A percentile compares a stretch with the other conserved stretches of the same genome.
These are phyloP conservation scores for Imbricaverruca yamaguchii DNA, from an alignment of 2,888 invertebrate genomes.

Conservation along the genomic window DNA sequence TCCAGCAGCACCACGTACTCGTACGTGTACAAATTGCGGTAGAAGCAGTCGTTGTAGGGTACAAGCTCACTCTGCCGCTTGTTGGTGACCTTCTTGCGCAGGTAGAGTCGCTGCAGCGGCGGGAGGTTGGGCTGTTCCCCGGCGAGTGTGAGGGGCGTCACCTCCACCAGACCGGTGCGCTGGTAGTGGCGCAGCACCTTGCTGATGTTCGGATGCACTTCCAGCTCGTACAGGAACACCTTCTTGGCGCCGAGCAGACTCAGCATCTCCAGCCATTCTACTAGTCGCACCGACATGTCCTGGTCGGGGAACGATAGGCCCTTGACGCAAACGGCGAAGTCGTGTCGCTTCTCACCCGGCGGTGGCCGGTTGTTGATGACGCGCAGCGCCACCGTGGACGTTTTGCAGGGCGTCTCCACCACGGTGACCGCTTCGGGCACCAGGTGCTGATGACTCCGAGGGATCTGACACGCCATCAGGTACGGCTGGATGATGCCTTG, in stretches of 20 bases:
- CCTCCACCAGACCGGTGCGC: constrained; percentile 57
- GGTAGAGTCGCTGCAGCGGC: constrained; percentile 77
- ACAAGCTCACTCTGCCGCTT: constrained; percentile 91
- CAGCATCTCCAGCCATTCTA: constrained; percentile 90
- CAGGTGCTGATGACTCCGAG: constrained; percentile 50
- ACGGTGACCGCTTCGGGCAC: constrained; percentile 76
- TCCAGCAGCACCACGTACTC: constrained; percentile 84
- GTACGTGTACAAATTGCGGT: constrained; percentile 83
- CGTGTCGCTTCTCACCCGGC: constrained; percentile 53
- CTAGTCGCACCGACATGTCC: constrained; percentile 76
- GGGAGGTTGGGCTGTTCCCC: constrained; percentile 86
- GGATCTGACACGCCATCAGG: constrained; percentile 78
- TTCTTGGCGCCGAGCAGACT: constrained; percentile 81
- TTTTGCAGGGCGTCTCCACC: constrained; percentile 76
- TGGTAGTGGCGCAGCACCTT: constrained; percentile 62
- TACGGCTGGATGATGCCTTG: constrained; percentile 87
- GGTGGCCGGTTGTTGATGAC: constrained; percentile 69
- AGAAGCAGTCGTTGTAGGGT: constrained; percentile 93
- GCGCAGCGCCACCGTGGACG: constrained; percentile 71
- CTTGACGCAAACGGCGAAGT: constrained; percentile 88
- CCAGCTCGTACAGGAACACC: constrained; percentile 78
- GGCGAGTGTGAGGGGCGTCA: constrained; percentile 73
- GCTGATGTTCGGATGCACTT: constrained; percentile 79
- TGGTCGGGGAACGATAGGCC: constrained; percentile 88
- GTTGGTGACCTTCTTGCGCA: constrained; percentile 83